A percentile compares a stretch with the other conserved stretches of the same genome.
Conservation (phyloP, 2,888 invertebrate species). For the Muschampia plurimacula region DNA sequence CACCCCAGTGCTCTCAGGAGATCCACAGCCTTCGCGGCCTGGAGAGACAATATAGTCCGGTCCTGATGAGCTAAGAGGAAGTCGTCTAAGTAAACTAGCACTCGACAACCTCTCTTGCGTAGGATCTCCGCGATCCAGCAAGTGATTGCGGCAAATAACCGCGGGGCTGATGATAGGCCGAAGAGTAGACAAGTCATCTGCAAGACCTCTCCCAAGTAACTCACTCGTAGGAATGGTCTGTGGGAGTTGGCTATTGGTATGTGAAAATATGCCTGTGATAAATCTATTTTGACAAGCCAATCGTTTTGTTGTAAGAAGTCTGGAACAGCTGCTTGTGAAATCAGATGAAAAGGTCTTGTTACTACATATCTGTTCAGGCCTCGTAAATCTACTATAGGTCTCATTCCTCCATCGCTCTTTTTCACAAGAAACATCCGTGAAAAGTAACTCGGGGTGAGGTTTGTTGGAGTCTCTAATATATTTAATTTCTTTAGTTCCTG, state of each 20-base stretch:
- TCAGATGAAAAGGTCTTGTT: background rate
- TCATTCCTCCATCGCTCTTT: background rate
- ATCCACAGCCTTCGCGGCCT: background rate
- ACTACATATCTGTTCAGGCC: background rate
- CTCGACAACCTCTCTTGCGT: conserved; percentile 34
- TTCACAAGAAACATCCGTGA: background rate
- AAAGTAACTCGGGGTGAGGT: background rate
- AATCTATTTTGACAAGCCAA: conserved; percentile 7
- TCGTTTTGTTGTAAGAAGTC: conserved; percentile 2
- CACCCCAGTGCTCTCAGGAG: background rate
- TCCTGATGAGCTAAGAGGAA: conserved; percentile 13
- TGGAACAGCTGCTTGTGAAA: background rate
- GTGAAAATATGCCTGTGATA: conserved; percentile 5
- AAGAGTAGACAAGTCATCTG: conserved; percentile 47
- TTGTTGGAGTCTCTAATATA: background rate
- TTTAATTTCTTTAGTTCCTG: background rate
- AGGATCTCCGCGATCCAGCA: conserved; percentile 43
- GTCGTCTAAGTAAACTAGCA: conserved; percentile 39
- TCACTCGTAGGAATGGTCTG: conserved; percentile 40
- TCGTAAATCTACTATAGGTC: background rate
- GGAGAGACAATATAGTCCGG: background rate
- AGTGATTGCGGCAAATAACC: conserved; percentile 43
- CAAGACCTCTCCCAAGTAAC: conserved; percentile 28
- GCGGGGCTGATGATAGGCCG: conserved; percentile 45
- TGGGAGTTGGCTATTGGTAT: conserved; percentile 13